A percentile compares a stretch with the other conserved stretches of the same genome.
Evolutionary conservation across 2,888 invertebrate species (phyloP).

Genomic region (Macrosoma leucophasiata): DNA sequence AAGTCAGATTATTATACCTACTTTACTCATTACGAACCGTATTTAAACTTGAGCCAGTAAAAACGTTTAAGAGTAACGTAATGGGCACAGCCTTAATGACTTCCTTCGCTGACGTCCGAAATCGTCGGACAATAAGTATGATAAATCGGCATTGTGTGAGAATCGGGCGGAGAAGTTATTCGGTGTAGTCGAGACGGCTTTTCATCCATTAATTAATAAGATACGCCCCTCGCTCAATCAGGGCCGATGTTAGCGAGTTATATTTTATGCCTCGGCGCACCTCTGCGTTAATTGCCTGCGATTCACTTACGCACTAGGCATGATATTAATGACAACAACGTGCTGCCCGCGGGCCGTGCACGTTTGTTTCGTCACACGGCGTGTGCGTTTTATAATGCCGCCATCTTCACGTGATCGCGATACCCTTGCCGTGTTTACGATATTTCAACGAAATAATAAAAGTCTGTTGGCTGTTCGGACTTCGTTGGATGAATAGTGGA

Average conservation of each 20-base stretch:
- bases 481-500: conserved; percentile 24
- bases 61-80: conserved; percentile 24
- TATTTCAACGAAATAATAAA: conserved; percentile 20
- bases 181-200: conserved; percentile 55
- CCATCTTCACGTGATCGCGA: no score
- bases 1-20: no score
- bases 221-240: conserved; percentile 66
- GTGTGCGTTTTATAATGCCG: no score
- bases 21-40: background rate
- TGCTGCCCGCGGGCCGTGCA: conserved; percentile 33
- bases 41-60: conserved; percentile 3
- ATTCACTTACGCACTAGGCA: conserved; percentile 53
- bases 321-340: conserved; percentile 49
- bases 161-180: conserved; percentile 52
- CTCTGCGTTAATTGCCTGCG: conserved; percentile 60
- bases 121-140: conserved; percentile 69
- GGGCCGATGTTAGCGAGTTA: conserved; percentile 53
- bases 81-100: conserved; percentile 53
- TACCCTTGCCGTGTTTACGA: no score
- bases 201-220: conserved; percentile 69
- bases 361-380: conserved; percentile 15
- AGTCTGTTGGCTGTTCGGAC: conserved; percentile 20
- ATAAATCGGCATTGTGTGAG: conserved; percentile 68
- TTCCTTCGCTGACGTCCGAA: conserved; percentile 67
- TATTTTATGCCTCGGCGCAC: conserved; percentile 58